Percentiles rank a stretch among this genome's conserved stretches.
Evolutionary conservation across 2,797 vertebrate genomes (phyloP).

Genomic region (Zalophus californianus): DNA sequence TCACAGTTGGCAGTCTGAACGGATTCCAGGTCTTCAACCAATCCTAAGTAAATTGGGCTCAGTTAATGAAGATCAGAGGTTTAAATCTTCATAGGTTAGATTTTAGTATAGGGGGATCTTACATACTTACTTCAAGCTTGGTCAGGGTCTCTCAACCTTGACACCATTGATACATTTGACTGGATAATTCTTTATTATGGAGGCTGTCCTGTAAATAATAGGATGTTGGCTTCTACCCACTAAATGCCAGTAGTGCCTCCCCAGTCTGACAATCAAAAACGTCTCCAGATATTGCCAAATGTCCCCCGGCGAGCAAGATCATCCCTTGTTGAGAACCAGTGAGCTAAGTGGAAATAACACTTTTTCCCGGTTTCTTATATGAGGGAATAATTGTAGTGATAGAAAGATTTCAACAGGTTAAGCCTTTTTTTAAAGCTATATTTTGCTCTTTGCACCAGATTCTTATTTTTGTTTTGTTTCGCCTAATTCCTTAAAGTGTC

Average conservation of each 20-base stretch:
- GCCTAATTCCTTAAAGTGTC: neutral
- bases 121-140: neutral
- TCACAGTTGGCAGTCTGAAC: neutral
- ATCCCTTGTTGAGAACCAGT: neutral
- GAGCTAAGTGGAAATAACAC: neutral
- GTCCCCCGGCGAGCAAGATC: neutral
- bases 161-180: neutral
- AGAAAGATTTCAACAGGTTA: neutral
- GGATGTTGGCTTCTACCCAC: neutral
- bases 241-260: neutral
- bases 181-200: neutral
- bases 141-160: neutral
- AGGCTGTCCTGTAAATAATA: neutral
- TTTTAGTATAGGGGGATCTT: neutral
- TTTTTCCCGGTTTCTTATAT: neutral
- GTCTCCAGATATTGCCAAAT: neutral
- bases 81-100: too few species aligned
- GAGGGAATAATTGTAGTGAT: neutral
- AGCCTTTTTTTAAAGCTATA: neutral
- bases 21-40: neutral
- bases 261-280: neutral
- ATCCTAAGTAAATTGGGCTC: neutral
- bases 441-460: slow-evolving; percentile 37
- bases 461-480: neutral
- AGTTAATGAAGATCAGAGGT: neutral